Evolutionary conservation across 2,888 invertebrate genomes (phyloP).

Genomic region (Camponotus fellah): DNA sequence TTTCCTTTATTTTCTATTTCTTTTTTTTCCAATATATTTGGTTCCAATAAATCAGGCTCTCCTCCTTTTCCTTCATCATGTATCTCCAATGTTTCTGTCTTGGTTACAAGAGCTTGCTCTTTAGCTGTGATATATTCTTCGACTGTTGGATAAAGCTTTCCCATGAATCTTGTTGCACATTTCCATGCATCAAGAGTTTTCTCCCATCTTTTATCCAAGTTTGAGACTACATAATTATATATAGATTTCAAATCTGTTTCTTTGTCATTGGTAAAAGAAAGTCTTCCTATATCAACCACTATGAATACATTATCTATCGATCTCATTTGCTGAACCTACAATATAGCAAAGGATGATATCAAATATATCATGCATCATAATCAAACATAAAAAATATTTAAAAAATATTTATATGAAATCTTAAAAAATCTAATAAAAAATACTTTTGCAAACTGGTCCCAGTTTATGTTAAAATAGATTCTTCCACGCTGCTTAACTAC

Average conservation of each 20-base stretch:
- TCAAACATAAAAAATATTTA: background rate
- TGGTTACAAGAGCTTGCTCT: background rate
- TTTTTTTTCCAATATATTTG: background rate
- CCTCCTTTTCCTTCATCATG: conserved; percentile 53
- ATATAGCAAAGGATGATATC: background rate
- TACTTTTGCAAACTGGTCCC: conserved; percentile 76
- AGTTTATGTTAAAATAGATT: conserved; percentile 75
- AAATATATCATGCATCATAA: background rate
- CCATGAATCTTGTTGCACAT: conserved; percentile 70
- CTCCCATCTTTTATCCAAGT: conserved; percentile 30
- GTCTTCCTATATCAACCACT: conserved; percentile 72
- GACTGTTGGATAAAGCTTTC: conserved; percentile 76
- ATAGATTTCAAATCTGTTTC: conserved; percentile 68
- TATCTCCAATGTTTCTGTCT: conserved; percentile 47
- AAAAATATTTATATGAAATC: background rate
- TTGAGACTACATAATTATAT: conserved; percentile 41
- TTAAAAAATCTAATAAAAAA: no score
- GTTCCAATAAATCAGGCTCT: background rate
- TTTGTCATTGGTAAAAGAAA: conserved; percentile 66
- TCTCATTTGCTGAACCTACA: conserved; percentile 77
- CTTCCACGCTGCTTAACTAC: conserved; percentile 78
- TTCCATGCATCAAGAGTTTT: conserved; percentile 78
- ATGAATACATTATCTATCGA: conserved; percentile 80
- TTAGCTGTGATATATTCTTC: conserved; percentile 72
- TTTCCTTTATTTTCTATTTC: conserved; percentile 60